These are phyloP conservation scores for Atta colombica DNA, from an alignment of 1,140 invertebrate species.

Conservation along the genomic window DNA sequence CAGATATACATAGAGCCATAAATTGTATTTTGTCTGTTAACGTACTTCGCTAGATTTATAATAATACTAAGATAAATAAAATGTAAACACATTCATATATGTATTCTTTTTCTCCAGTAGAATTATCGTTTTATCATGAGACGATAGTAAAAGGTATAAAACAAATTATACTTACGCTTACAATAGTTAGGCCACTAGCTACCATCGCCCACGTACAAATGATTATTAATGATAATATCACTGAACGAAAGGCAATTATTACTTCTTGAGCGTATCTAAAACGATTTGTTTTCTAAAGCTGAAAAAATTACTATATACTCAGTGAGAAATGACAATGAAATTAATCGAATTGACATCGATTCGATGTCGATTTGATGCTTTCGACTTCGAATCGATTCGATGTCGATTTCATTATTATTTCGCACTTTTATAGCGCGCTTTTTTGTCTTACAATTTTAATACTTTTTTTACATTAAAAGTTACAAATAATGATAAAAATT, in stretches of 20 bases:
- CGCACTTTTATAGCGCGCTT: not conserved
- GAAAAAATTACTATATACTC: not conserved
- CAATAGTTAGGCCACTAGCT: not conserved
- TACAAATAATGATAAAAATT: not conserved
- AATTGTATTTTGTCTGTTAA: constrained; percentile 69
- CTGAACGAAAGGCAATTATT: constrained; percentile 19
- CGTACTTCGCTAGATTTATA: not conserved
- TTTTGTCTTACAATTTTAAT: not conserved
- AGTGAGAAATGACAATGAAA: too few species aligned
- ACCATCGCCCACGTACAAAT: constrained; percentile 6
- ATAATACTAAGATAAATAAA: not conserved
- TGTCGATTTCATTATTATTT: too few species aligned
- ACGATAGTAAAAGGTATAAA: not conserved
- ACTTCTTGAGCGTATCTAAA: constrained; percentile 30
- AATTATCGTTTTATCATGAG: too few species aligned
- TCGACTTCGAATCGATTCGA: too few species aligned
- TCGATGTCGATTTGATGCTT: too few species aligned
- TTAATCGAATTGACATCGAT: too few species aligned
- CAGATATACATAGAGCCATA: constrained; percentile 36
- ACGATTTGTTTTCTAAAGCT: not conserved
- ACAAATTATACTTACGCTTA: constrained; percentile 15
- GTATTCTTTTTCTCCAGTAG: not conserved
- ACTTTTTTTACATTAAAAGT: not conserved
- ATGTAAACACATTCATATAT: not conserved
- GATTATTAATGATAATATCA: constrained; percentile 10